Conservation (phyloP, 2,888 invertebrate genomes). For the Boloria euphrosyne region DNA sequence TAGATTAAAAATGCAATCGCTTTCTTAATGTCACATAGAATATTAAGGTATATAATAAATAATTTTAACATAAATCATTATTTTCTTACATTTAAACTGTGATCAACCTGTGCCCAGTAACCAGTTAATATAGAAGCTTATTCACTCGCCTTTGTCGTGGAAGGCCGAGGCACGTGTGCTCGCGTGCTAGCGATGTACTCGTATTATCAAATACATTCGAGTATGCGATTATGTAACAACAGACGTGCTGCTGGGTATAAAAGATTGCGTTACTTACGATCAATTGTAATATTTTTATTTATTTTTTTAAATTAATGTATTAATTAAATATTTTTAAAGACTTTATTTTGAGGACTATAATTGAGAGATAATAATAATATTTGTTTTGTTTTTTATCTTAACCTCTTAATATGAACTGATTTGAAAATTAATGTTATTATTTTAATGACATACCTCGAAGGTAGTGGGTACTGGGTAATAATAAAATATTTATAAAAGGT, state of each 20-base stretch:
- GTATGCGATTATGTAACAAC: slow-evolving; percentile 41
- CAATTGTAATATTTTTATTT: no score
- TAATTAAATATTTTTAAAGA: no score
- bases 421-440: no score
- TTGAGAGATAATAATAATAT: no score
- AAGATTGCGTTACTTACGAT: neutral
- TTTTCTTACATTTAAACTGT: slow-evolving; percentile 1
- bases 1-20: neutral
- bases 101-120: slow-evolving; percentile 62
- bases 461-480: no score
- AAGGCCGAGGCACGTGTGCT: slow-evolving; percentile 67
- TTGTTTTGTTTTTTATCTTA: no score
- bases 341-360: no score
- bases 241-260: slow-evolving; percentile 45
- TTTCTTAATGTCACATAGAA: neutral
- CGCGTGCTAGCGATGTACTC: slow-evolving; percentile 70
- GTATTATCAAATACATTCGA: slow-evolving; percentile 63
- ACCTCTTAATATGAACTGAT: no score
- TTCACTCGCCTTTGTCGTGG: slow-evolving; percentile 80
- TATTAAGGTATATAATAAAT: neutral
- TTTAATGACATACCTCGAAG: no score
- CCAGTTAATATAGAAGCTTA: slow-evolving; percentile 66
- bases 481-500: no score
- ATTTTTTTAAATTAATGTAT: no score
- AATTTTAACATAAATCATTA: neutral